Evolutionary conservation across 1,140 invertebrate genomes (phyloP), one percentile per base, ranked within the genome.

Genomic region (Globodera rostochiensis): DNA sequence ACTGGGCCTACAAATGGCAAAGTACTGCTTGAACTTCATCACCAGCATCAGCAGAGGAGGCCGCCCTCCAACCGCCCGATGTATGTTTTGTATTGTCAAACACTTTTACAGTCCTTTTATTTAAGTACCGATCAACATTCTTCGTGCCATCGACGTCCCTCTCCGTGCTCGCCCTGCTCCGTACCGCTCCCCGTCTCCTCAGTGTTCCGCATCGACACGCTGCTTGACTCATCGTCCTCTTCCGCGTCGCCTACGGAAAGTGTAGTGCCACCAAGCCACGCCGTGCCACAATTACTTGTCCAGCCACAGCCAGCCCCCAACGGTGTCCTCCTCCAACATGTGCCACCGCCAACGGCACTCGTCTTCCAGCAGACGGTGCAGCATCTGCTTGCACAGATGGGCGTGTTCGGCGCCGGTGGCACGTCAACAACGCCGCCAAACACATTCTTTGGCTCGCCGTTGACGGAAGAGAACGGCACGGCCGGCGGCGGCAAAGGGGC

Each of bases 141-240:
- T 36, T 21, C 46, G 57, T 19, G 57, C 57, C 57, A 19, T 64
- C 57, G 13, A 19, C 69, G 69, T 71, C 69, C 69, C 3, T 36
- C 11, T 36, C 69, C 46, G 25, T 47, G n/a, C n/a, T 71, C 11
- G 19, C 13, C 13, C 13, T 19, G 50, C 36, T 77, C 67, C 36
- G 45, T 46, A 69, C 66, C 64, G 49, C 60, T 57, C 64, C n/a
- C 76, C 45, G 64, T 60, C 53, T 47, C 76, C n/a, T 77, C 76
- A n/a, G 53, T 53, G 53, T 77, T 78, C 70, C 77, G 77, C 47
- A 78, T 78, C 46, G 77, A 78, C 11, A 21, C 77, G 36, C 66
- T 78, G 36, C 46, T 78, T 8, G 69, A 71, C 69, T 71, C n/a
- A 8, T 64, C 57, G 57, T 19, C 57, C 19, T 64, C 57, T 64